phyloP scores from a whole-genome alignment of 2,113 vertebrate genomes.

The Trichomycterus rosablanca region DNA sequence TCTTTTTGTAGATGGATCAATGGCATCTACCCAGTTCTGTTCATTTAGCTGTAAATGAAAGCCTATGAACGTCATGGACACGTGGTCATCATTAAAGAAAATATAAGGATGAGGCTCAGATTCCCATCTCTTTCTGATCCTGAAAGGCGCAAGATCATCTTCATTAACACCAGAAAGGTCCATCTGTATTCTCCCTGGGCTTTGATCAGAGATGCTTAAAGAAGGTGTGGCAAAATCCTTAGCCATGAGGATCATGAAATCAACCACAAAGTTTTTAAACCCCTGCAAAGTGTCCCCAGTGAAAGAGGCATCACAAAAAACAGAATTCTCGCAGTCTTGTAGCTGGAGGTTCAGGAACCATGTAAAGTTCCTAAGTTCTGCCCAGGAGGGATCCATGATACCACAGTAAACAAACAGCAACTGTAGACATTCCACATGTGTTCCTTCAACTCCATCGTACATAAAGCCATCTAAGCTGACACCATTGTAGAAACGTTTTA shows the following conservation, averaged over 20 bases:
- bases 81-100: conserved; percentile 86
- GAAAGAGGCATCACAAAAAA: conserved; percentile 76
- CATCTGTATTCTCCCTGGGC: conserved; percentile 65
- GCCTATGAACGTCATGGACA: conserved; percentile 92
- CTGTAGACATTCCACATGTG: conserved; percentile 79
- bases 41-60: conserved; percentile 74
- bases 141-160: conserved; percentile 84
- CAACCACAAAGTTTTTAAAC: conserved; percentile 90
- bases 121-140: conserved; percentile 87
- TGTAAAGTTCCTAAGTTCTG: conserved; percentile 85
- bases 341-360: conserved; percentile 87
- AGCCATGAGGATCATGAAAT: conserved; percentile 95
- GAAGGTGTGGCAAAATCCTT: conserved; percentile 93
- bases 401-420: conserved; percentile 83
- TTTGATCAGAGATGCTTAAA: conserved; percentile 84
- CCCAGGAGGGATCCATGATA: conserved; percentile 83
- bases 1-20: conserved; percentile 61
- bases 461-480: conserved; percentile 71
- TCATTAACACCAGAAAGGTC: conserved; percentile 61
- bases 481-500: conserved; percentile 68
- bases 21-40: conserved; percentile 67
- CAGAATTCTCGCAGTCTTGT: conserved; percentile 81
- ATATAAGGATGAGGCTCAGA: conserved; percentile 91
- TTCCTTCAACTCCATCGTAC: conserved; percentile 72
- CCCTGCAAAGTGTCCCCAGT: conserved; percentile 77